Percentiles rank a stretch among this genome's conserved stretches.
phyloP scores from a whole-genome alignment of 2,888 invertebrate species.

The Synanthedon vespiformis region DNA sequence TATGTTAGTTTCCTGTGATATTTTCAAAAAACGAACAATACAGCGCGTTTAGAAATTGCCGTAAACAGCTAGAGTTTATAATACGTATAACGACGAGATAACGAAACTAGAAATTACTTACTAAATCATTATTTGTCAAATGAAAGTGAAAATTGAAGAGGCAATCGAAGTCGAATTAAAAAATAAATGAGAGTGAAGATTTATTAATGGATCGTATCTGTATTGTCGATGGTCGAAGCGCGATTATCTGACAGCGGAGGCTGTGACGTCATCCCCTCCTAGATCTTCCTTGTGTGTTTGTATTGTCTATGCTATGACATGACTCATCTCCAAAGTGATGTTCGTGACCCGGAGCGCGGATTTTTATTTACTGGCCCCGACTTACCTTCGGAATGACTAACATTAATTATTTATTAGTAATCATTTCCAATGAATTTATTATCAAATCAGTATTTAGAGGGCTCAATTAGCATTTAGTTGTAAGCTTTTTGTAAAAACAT shows the following conservation, averaged over 20 bases:
- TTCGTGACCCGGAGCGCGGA: conserved; percentile 56
- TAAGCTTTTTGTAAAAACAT: too few species aligned
- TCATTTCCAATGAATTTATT: conserved; percentile 15
- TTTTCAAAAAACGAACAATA: too few species aligned
- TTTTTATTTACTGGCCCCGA: conserved; percentile 43
- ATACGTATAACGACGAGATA: conserved; percentile 19
- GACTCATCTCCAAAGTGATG: conserved; percentile 40
- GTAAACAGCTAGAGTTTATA: too few species aligned
- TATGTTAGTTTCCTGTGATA: too few species aligned
- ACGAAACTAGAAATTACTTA: conserved; percentile 17
- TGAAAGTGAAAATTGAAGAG: conserved; percentile 26
- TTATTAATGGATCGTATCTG: conserved; percentile 15
- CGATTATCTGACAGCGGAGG: conserved; percentile 22
- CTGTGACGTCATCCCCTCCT: conserved; percentile 55
- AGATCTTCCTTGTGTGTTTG: conserved; percentile 44
- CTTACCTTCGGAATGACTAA: conserved; percentile 35
- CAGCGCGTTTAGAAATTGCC: too few species aligned
- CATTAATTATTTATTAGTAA: conserved; percentile 27
- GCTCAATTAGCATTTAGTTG: neutral
- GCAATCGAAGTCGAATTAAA: conserved; percentile 13
- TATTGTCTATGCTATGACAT: conserved; percentile 16
- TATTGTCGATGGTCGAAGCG: conserved; percentile 21
- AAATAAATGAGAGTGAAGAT: conserved; percentile 12
- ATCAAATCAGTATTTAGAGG: conserved; percentile 4
- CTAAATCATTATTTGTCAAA: conserved; percentile 18